Conservation (phyloP, 1,140 invertebrate genomes). For the Physella acuta region DNA sequence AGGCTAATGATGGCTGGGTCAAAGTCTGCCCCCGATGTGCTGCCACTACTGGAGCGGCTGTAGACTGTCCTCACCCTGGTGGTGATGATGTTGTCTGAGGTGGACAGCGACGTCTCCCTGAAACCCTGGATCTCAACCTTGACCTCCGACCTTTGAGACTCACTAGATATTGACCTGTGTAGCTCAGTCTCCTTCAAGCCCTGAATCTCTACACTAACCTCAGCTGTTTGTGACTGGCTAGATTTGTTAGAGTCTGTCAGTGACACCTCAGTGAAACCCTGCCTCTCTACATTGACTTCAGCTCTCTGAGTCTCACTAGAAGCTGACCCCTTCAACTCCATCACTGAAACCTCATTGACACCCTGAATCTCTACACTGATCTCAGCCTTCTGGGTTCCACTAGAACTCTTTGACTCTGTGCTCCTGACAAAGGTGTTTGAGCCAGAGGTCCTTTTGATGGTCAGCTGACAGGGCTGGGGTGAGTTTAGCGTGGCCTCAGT, state of each 20-base stretch:
- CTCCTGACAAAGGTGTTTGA: background rate
- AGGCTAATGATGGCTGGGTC: background rate
- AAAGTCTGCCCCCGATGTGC: background rate
- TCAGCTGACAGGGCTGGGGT: background rate
- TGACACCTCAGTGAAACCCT: background rate
- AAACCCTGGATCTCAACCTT: constrained; percentile 18
- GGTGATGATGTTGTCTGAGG: background rate
- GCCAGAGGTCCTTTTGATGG: background rate
- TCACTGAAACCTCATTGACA: too few species aligned
- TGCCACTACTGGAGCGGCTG: constrained; percentile 3
- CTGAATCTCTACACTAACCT: constrained; percentile 19
- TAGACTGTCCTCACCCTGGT: constrained; percentile 11
- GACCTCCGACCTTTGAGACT: constrained; percentile 16
- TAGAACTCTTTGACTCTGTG: background rate
- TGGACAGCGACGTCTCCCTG: constrained; percentile 1
- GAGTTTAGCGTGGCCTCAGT: background rate
- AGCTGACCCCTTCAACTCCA: too few species aligned
- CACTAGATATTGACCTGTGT: background rate
- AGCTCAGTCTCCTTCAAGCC: constrained; percentile 10
- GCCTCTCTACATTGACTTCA: background rate
- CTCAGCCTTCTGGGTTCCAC: too few species aligned
- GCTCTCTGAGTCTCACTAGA: too few species aligned
- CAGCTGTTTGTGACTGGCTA: constrained; percentile 3
- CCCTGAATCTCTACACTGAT: too few species aligned
- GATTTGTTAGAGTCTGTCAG: background rate